Percentiles rank a stretch among this genome's conserved stretches.
phyloP scores from a whole-genome alignment of 2,888 invertebrate genomes.

The Hemicrepidius hirtus region DNA sequence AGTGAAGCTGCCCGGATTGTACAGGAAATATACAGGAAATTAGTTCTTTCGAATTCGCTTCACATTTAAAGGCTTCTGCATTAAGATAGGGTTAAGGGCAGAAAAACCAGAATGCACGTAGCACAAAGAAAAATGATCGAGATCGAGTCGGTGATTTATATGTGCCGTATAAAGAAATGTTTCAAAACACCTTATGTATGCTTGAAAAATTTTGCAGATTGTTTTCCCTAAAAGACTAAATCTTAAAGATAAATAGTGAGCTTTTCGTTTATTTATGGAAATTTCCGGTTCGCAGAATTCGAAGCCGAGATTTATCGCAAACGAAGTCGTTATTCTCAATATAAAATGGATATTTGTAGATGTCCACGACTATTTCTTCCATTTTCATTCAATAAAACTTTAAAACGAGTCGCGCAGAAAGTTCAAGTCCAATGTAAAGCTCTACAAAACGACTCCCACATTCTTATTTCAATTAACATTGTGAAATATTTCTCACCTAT shows the following conservation, averaged over 20 bases:
- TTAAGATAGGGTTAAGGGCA: conserved; percentile 1
- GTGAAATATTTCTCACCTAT: too few relatives aligned
- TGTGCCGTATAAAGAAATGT: neutral
- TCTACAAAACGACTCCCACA: too few relatives aligned
- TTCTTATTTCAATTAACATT: too few relatives aligned
- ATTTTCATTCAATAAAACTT: conserved; percentile 24
- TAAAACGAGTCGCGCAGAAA: neutral
- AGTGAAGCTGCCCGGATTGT: conserved; percentile 15
- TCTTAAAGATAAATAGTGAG: conserved; percentile 20
- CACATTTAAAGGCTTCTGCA: conserved; percentile 21
- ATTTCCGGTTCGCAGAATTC: conserved; percentile 27
- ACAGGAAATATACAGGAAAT: conserved; percentile 35
- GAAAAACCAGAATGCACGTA: conserved; percentile 14
- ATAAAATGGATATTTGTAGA: conserved; percentile 35
- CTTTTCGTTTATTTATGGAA: conserved; percentile 29
- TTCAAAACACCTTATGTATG: conserved; percentile 20
- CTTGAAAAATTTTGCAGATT: conserved; percentile 21
- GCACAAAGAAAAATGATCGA: neutral
- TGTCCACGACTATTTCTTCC: conserved; percentile 22
- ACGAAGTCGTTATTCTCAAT: conserved; percentile 37
- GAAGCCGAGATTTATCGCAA: conserved; percentile 34
- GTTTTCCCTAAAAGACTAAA: conserved; percentile 21
- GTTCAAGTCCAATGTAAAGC: too few relatives aligned
- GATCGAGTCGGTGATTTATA: conserved; percentile 5
- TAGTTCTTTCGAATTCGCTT: conserved; percentile 35